Base-by-base conservation (phyloP, 2,113 vertebrate genomes). In the Paramisgurnus dabryanus region DNA sequence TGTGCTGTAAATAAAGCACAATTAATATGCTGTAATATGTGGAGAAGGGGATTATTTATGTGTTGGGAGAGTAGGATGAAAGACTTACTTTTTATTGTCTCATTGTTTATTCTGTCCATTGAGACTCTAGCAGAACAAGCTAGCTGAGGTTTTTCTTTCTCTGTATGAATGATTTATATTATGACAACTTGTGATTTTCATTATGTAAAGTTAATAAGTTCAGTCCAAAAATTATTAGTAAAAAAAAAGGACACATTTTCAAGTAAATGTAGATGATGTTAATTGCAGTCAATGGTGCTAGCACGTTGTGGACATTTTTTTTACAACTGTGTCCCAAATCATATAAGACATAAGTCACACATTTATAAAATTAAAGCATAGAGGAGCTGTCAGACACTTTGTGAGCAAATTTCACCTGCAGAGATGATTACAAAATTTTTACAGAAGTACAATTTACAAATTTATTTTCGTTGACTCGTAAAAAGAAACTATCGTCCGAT, bases 1-100 rank as follows among this genome's bases (percentile, higher is more conserved):
- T 86, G 76, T 85, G 82, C 89, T 80, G 87, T 91, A 86, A 86
- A 88, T 86, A 87, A 77, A 69, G 68, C 87, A 82, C 85, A 69
- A 87, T 86, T 75, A 18, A 55, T 77, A 72, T 71, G 67, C 61
- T 76, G 40, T 70, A 47, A 45, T 80, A 86, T 81, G 45, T 87
- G 80, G 81, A 87, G 73, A 85, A 82, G 79, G 61, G 70, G 80
- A 79, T 80, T 84, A 58, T 82, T 86, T 66, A 60, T 45, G 57
- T 60, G 49, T 41, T 66, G 45, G 57, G 65, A 79, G 63, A 45
- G 22, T 8, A 65, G 22, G 17, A 53, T 43, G 39, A 69, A 70
- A 76, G 57, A 71, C 12, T 18, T 39, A 76, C 47, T 67, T 57
- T 81, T 81, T 43, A 55, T 79, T 78, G 39, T 74, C 82, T 72